Conservation (phyloP, 2,797 vertebrate species). For the Coluber constrictor region DNA sequence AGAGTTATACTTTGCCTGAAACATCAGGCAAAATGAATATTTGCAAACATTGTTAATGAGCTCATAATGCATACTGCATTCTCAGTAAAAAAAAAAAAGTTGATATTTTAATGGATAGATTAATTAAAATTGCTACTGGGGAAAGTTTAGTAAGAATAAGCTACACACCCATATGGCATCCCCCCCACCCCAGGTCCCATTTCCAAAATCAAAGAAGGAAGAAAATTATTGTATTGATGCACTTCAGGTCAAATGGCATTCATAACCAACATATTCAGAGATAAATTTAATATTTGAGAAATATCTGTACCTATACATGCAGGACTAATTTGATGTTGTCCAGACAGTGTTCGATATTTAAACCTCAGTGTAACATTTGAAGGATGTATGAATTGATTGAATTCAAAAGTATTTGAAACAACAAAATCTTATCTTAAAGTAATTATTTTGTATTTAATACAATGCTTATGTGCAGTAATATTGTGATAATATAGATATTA, state of each 20-base stretch:
- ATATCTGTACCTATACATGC: background rate
- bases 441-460: background rate
- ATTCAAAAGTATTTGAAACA: background rate
- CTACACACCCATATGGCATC: background rate
- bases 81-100: background rate
- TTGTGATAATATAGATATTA: background rate
- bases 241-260: background rate
- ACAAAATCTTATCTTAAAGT: background rate
- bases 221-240: background rate
- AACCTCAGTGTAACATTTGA: background rate
- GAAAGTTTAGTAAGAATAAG: background rate
- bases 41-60: background rate
- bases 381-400: background rate
- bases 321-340: background rate
- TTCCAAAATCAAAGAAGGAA: background rate
- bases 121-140: background rate
- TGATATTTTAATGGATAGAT: background rate
- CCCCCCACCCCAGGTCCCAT: accelerated
- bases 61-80: background rate
- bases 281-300: background rate
- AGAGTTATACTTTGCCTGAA: background rate
- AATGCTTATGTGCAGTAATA: background rate
- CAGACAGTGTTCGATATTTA: background rate
- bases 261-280: background rate
- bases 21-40: background rate